Evolutionary conservation across 1,140 invertebrate species (phyloP), one percentile per base, ranked within the genome.

Genomic region (Venturia canescens): DNA sequence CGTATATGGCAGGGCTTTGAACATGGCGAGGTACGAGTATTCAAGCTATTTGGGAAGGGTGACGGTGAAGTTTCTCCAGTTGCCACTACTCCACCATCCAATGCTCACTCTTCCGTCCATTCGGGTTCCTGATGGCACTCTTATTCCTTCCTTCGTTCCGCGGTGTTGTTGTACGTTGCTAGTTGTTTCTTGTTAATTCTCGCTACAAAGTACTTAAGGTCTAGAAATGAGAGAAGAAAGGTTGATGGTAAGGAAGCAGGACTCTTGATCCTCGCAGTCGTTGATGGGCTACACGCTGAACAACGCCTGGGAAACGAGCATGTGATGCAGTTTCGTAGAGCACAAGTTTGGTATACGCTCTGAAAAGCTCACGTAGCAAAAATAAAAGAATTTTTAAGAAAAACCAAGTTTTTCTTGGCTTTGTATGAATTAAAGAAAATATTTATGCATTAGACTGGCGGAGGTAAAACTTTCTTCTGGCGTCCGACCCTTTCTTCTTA

Each of bases 191-290:
- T 86, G 83, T 84, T 86, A 87, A 85, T 86, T 85, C 83, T 77
- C 67, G 78, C 83, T 85, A 84, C 84, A 81, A 87, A 85, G 84
- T 87, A 86, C 85, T 86, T 85, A 86, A 86, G 83, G 72, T 80
- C 79, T 63, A 66, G 27, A 57, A 69, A 72, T 31, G 63, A 77
- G 21, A 18, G 11, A 31, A 18, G 29, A 69, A 29, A 31, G 15
- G 29, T 16, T 6, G 66, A 31, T 31, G 15, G 67, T 67, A 6
- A 81, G 67, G 26, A 21, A 57, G 38, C 34, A 18, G n/a, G 57
- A 60, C 81, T 80, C 81, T 83, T 78, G 81, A 82, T 81, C 34
- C 69, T 66, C 78, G 80, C 77, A 69, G 66, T 69, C 27, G 27
- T 27, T 69, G 66, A 69, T 69, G 27, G 29, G 27, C 29, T 69